Percentiles rank a stretch among this genome's conserved stretches.
phyloP scores from a whole-genome alignment of 2,797 vertebrate genomes.

The Myripristis jacobus region DNA sequence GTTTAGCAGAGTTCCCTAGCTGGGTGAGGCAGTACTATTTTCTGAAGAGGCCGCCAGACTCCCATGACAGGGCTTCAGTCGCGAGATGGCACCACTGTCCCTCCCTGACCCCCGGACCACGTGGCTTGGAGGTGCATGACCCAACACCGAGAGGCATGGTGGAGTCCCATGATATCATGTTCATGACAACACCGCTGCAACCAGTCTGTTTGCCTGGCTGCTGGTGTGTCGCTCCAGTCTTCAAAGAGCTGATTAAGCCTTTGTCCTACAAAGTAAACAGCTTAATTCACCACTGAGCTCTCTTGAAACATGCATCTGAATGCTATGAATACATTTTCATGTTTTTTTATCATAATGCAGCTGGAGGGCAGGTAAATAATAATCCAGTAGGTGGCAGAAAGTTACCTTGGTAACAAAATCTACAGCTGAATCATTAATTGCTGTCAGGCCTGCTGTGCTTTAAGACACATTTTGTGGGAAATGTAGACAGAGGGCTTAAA shows the following conservation, averaged over 20 bases:
- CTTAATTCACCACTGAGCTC: background rate
- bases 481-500: background rate
- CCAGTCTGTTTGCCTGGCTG: slow-evolving; percentile 20
- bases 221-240: slow-evolving; percentile 28
- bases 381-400: slow-evolving; percentile 78
- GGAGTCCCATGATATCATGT: slow-evolving; percentile 40
- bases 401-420: slow-evolving; percentile 57
- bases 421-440: slow-evolving; percentile 30
- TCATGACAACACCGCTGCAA: slow-evolving; percentile 21
- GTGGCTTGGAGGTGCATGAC: slow-evolving; percentile 6
- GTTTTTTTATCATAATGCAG: background rate
- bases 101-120: slow-evolving; percentile 21
- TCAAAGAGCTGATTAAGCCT: slow-evolving; percentile 26
- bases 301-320: background rate
- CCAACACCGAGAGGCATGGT: background rate
- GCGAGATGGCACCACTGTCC: slow-evolving; percentile 7
- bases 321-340: background rate
- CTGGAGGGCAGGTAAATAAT: slow-evolving; percentile 47
- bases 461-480: background rate
- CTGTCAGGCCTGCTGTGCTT: slow-evolving; percentile 7
- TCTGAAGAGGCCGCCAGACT: background rate
- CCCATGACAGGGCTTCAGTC: background rate
- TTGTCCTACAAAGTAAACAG: background rate
- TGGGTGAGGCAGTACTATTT: slow-evolving; percentile 11
- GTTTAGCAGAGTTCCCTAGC: slow-evolving; percentile 6